These are phyloP conservation scores for Synaphobranchus kaupii DNA, from an alignment of 2,797 vertebrate species.

Conservation along the genomic window DNA sequence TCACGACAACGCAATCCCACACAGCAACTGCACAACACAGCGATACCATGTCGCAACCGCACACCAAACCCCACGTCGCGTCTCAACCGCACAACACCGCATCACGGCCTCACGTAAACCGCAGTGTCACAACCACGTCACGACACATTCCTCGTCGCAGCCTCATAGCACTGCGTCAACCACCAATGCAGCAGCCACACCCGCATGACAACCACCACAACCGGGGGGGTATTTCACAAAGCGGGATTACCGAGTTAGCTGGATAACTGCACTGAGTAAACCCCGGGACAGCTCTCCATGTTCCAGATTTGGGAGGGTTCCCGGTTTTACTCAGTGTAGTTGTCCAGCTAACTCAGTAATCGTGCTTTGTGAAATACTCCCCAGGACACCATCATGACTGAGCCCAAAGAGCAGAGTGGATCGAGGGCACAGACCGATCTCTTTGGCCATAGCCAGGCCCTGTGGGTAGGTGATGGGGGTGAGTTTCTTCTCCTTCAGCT, in stretches of 20 bases:
- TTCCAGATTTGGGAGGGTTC: too few species aligned
- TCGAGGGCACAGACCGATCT: conserved; percentile 80
- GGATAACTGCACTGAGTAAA: too few species aligned
- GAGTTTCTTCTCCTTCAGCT: conserved; percentile 94
- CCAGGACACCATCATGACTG: background rate
- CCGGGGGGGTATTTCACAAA: background rate
- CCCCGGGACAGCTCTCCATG: too few species aligned
- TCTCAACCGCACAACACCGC: background rate
- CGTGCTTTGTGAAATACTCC: too few species aligned
- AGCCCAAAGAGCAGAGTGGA: background rate
- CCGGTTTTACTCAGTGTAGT: too few species aligned
- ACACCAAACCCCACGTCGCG: background rate
- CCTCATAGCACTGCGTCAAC: too few species aligned
- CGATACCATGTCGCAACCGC: background rate
- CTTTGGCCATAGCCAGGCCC: conserved; percentile 94
- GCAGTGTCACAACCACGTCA: background rate
- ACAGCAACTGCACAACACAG: background rate
- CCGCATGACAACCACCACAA: background rate
- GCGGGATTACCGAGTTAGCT: too few species aligned
- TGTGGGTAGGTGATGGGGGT: conserved; percentile 97
- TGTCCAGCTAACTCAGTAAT: too few species aligned
- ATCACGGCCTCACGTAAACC: too few species aligned
- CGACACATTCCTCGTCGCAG: background rate
- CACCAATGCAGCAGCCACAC: too few species aligned
- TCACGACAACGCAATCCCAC: background rate